phyloP scores from a whole-genome alignment of 2,113 vertebrate species.

The Capreolus pygargus region DNA sequence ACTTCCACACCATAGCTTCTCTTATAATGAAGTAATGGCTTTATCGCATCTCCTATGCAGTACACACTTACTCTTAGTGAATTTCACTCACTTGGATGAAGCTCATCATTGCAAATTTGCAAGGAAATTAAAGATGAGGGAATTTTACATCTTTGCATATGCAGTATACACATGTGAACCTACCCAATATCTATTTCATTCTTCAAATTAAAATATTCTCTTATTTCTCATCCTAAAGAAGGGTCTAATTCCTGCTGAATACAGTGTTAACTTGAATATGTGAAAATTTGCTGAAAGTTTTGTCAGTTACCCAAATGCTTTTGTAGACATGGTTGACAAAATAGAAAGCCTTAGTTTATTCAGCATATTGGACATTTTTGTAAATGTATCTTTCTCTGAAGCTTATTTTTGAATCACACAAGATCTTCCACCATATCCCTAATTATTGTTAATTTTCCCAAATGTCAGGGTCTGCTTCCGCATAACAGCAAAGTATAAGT shows the following conservation, averaged over 20 bases:
- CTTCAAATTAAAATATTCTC: neutral
- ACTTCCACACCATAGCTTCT: neutral
- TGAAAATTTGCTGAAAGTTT: neutral
- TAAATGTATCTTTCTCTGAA: neutral
- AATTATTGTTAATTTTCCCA: neutral
- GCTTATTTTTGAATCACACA: neutral
- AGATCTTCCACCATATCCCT: neutral
- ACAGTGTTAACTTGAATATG: neutral
- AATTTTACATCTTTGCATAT: neutral
- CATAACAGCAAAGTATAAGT: neutral
- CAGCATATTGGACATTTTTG: neutral
- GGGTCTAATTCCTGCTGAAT: neutral
- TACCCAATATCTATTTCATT: neutral
- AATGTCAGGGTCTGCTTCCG: neutral
- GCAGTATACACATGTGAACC: neutral
- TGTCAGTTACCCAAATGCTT: neutral
- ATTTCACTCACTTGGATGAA: neutral
- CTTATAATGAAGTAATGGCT: neutral
- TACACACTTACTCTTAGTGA: neutral
- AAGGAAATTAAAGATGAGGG: neutral
- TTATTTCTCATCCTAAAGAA: neutral
- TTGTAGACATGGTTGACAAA: neutral
- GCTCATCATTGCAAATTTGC: neutral
- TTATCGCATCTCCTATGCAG: neutral
- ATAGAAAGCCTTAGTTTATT: neutral